These are phyloP conservation scores for Mixornis gularis DNA, from an alignment of 2,113 vertebrate genomes.

Conservation along the genomic window DNA sequence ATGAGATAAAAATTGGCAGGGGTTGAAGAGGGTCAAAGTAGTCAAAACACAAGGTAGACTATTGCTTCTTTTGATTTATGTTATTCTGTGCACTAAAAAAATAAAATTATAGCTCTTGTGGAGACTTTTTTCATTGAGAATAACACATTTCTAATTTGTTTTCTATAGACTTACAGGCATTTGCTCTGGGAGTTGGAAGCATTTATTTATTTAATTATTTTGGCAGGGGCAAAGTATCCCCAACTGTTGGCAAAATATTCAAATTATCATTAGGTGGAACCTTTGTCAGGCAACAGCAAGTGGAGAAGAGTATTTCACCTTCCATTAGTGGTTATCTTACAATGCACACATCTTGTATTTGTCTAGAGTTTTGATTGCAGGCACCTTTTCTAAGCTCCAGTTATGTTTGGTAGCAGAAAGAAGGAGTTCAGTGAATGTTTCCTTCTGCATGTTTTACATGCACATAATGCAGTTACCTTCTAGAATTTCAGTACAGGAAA, in stretches of 20 bases:
- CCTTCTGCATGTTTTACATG: not conserved
- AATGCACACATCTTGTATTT: not conserved
- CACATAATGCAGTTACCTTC: slow-evolving; percentile 11
- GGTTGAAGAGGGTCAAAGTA: slow-evolving; percentile 85
- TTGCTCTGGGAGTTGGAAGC: not conserved
- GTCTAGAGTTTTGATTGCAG: not conserved
- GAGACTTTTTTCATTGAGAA: slow-evolving; percentile 66
- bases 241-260: not conserved
- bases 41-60: slow-evolving; percentile 81
- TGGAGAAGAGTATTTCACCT: not conserved
- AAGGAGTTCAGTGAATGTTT: not conserved
- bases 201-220: slow-evolving; percentile 33
- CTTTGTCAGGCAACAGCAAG: not conserved
- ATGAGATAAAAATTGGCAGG: slow-evolving; percentile 96
- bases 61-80: slow-evolving; percentile 80
- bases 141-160: slow-evolving; percentile 68
- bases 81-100: slow-evolving; percentile 71
- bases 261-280: not conserved
- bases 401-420: not conserved
- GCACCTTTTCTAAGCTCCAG: not conserved
- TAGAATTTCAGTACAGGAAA: slow-evolving; percentile 28
- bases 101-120: slow-evolving; percentile 67
- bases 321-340: not conserved
- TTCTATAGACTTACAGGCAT: slow-evolving; percentile 66
- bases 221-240: not conserved